Conservation (phyloP, 1,140 invertebrate genomes). For the Centruroides sculpturatus region DNA sequence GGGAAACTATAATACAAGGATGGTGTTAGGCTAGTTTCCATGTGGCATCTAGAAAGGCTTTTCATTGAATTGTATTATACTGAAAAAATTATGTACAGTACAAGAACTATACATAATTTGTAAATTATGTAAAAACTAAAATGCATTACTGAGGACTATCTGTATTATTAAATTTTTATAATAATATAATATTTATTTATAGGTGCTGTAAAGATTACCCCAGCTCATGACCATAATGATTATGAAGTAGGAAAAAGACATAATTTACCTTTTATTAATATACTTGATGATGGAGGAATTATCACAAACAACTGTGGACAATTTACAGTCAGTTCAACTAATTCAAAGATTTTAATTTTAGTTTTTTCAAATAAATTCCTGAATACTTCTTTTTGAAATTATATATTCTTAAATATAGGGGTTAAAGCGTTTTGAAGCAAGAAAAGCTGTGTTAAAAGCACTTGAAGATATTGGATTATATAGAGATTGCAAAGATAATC, state of each 20-base stretch:
- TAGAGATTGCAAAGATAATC: slow-evolving; percentile 72
- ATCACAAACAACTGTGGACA: slow-evolving; percentile 35
- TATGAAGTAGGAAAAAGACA: slow-evolving; percentile 92
- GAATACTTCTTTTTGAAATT: neutral
- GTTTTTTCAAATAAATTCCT: neutral
- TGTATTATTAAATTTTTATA: no score
- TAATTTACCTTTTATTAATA: slow-evolving; percentile 79
- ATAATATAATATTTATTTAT: no score
- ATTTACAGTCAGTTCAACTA: slow-evolving; percentile 14
- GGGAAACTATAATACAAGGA: no score
- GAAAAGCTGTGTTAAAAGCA: slow-evolving; percentile 61
- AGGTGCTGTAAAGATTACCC: slow-evolving; percentile 97
- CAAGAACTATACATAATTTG: no score
- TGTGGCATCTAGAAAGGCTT: no score
- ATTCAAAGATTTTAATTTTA: no score
- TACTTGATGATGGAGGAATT: slow-evolving; percentile 82
- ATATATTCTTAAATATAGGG: slow-evolving; percentile 8
- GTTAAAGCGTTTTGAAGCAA: slow-evolving; percentile 61
- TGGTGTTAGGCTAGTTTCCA: no score
- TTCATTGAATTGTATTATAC: no score
- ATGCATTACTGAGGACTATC: no score
- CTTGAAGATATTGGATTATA: slow-evolving; percentile 66
- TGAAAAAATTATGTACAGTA: no score
- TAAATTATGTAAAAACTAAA: no score
- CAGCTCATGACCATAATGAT: slow-evolving; percentile 96